These are phyloP conservation scores for Poecilia wingei DNA, from an alignment of 2,797 vertebrate genomes.

Conservation along the genomic window DNA sequence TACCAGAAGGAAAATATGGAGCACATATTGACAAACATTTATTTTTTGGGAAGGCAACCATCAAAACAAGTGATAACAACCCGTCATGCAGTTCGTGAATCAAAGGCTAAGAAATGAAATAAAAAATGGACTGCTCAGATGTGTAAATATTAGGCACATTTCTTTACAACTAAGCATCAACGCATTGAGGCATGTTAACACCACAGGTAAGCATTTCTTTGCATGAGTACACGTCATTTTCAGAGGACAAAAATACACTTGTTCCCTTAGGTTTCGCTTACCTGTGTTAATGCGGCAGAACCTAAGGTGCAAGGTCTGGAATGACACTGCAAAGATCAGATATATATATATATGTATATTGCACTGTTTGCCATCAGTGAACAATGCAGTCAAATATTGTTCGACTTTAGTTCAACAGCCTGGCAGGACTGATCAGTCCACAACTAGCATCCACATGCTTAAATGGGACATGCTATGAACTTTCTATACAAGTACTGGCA, in stretches of 20 bases:
- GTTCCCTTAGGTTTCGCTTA: constrained; percentile 98
- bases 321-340: constrained; percentile 98
- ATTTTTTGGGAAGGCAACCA: constrained; percentile 20
- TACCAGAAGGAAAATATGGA: constrained; percentile 64
- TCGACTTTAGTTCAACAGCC: constrained; percentile 83
- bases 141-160: constrained; percentile 54
- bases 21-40: constrained; percentile 57
- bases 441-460: constrained; percentile 75
- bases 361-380: constrained; percentile 98
- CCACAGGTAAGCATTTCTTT: constrained; percentile 76
- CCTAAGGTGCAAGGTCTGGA: constrained; percentile 99
- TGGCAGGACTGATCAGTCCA: constrained; percentile 80
- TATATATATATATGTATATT: constrained; percentile 80
- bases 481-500: constrained; percentile 48
- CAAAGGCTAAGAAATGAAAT: constrained; percentile 6
- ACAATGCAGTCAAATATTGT: constrained; percentile 87
- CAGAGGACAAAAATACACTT: constrained; percentile 77
- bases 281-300: constrained; percentile 99
- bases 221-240: constrained; percentile 68
- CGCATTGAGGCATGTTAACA: constrained; percentile 64
- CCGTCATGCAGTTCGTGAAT: constrained; percentile 79
- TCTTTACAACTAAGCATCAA: constrained; percentile 60
- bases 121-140: constrained; percentile 35
- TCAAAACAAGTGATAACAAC: constrained; percentile 56
- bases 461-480: constrained; percentile 56